A percentile compares a stretch with the other conserved stretches of the same genome.
These are phyloP conservation scores for Zaprionus ghesquierei DNA, from an alignment of 1,140 invertebrate species.

Conservation along the genomic window DNA sequence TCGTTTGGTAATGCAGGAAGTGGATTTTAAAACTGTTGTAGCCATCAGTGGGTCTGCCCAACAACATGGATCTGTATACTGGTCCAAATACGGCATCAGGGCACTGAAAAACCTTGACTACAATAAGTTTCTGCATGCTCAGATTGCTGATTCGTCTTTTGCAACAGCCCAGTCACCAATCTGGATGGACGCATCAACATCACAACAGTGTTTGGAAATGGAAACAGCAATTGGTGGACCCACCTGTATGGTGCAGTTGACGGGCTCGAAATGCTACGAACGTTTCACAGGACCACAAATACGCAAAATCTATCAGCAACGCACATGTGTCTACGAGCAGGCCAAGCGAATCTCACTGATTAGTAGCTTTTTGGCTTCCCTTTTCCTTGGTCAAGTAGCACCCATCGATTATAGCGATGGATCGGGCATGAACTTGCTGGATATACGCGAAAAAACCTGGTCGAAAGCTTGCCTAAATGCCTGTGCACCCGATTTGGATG, in stretches of 20 bases:
- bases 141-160: slow-evolving; percentile 89
- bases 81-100: slow-evolving; percentile 89
- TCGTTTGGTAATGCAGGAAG: slow-evolving; percentile 89
- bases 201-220: slow-evolving; percentile 89
- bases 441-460: slow-evolving; percentile 93
- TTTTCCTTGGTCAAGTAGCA: slow-evolving; percentile 95
- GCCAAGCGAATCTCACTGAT: slow-evolving; percentile 96
- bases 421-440: slow-evolving; percentile 98
- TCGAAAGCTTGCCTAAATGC: slow-evolving; percentile 88
- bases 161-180: slow-evolving; percentile 92
- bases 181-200: slow-evolving; percentile 98
- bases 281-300: slow-evolving; percentile 97
- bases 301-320: slow-evolving; percentile 91
- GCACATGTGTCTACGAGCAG: slow-evolving; percentile 89
- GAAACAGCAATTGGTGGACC: slow-evolving; percentile 92
- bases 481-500: slow-evolving; percentile 87
- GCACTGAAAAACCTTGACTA: slow-evolving; percentile 88
- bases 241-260: slow-evolving; percentile 91
- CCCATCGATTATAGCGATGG: slow-evolving; percentile 96
- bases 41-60: slow-evolving; percentile 95
- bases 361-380: slow-evolving; percentile 94
- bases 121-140: slow-evolving; percentile 91
- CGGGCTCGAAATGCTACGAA: slow-evolving; percentile 96
- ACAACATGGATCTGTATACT: slow-evolving; percentile 99
- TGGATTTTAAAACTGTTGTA: slow-evolving; percentile 91